Base-by-base conservation (phyloP, 2,888 invertebrate species). In the Orgyia antiqua region DNA sequence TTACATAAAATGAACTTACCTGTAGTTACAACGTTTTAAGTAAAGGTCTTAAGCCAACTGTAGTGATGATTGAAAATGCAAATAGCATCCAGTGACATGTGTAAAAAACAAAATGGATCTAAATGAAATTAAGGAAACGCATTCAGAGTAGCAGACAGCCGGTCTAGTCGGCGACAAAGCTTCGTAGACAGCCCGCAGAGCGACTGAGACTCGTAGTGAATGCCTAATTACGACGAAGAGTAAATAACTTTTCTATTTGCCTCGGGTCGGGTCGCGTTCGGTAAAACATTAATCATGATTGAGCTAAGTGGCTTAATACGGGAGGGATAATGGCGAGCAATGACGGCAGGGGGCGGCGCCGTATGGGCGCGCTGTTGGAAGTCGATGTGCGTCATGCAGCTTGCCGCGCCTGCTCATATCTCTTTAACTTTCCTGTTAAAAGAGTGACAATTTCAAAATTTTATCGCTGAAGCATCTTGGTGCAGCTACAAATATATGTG, bases 221-320 rank as follows among this genome's bases (percentile, higher is more conserved):
- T 86, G 77, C 79, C 84, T 86, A 86, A 84, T 86, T 86, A 80
- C 80, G 78, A 66, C 68, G 58, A 62, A 58, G 71, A 77, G 84
- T 78, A 84, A 84, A 84, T 84, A 86, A 77, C 72, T 82, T 84
- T 84, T 83, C 80, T 86, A 83, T 84, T 84, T 82, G 77, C 78
- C 61, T 47, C 65, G 72, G 72, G 67, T 74, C 72, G 76, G 71
- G 70, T 72, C 68, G 76, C 71, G 73, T 82, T 79, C 79, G 76
- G 76, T 77, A 72, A 73, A 83, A 78, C 86, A 86, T 86, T 86
- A 87, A 87, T 87, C 87, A 87, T 86, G 87, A 86, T 84, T 82
- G 83, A 86, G 76, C 86, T 87, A 84, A 87, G 87, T 87, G 87
- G 87, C 84, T 87, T 79, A 87, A 86, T 87, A 86, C 78, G 73